phyloP scores from a whole-genome alignment of 2,113 vertebrate genomes.

The Arizona elegans region DNA sequence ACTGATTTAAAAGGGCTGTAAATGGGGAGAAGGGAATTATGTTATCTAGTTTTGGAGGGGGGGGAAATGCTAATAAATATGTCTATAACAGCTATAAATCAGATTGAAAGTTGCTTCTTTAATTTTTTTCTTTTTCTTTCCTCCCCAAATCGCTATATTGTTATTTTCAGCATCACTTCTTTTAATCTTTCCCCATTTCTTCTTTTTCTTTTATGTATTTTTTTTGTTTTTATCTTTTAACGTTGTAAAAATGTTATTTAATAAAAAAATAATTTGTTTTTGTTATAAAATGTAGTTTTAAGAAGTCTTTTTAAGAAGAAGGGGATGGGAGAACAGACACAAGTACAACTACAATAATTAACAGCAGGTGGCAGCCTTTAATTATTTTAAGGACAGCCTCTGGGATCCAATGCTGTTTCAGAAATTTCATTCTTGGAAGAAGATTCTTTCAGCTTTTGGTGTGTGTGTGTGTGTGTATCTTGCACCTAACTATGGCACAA shows the following conservation, averaged over 20 bases:
- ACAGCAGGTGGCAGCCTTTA: slow-evolving; percentile 40
- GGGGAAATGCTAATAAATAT: neutral
- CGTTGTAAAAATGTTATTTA: neutral
- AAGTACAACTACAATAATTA: neutral
- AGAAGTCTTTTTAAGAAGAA: neutral
- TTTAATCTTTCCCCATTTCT: neutral
- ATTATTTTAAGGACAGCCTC: neutral
- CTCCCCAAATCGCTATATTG: too few relatives aligned
- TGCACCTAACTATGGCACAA: neutral
- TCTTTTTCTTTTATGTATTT: neutral
- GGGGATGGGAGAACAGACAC: neutral
- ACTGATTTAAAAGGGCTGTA: neutral
- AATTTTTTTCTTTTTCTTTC: neutral
- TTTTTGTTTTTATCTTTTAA: neutral
- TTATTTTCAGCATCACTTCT: neutral
- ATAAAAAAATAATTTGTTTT: neutral
- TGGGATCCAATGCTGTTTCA: too few relatives aligned
- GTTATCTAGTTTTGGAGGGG: neutral
- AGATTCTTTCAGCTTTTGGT: neutral
- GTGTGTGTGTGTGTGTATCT: neutral
- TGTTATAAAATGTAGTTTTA: neutral
- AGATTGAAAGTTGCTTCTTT: neutral
- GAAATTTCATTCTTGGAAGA: neutral
- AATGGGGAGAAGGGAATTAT: neutral
- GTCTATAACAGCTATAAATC: neutral